phyloP scores from a whole-genome alignment of 2,888 invertebrate species.

The Syritta pipiens region DNA sequence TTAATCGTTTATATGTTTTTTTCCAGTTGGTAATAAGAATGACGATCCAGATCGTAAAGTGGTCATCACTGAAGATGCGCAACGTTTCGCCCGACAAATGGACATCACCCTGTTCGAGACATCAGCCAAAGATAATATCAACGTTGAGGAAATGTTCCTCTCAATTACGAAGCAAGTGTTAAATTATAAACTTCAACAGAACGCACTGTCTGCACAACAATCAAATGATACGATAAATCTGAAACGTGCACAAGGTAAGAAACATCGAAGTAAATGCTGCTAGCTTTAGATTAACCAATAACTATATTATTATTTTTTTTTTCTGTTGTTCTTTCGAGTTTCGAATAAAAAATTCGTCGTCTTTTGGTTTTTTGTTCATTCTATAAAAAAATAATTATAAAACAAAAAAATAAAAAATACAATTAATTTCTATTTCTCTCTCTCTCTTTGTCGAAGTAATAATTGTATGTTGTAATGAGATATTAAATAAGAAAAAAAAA shows the following conservation, averaged over 20 bases:
- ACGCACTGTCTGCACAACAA: constrained; percentile 77
- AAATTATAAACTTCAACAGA: constrained; percentile 77
- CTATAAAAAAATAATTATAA: constrained; percentile 39
- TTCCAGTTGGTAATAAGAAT: constrained; percentile 96
- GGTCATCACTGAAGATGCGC: constrained; percentile 97
- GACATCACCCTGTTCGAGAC: constrained; percentile 98
- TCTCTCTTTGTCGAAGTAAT: constrained; percentile 52
- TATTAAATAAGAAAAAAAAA: constrained; percentile 40
- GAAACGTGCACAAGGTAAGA: constrained; percentile 74
- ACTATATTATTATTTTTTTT: constrained; percentile 39
- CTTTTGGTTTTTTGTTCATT: constrained; percentile 43
- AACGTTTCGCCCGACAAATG: constrained; percentile 98
- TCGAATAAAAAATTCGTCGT: constrained; percentile 49
- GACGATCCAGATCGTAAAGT: constrained; percentile 97
- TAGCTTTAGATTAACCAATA: constrained; percentile 68
- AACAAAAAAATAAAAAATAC: constrained; percentile 6
- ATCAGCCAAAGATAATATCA: constrained; percentile 99
- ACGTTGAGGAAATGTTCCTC: constrained; percentile 97
- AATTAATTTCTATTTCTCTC: constrained; percentile 16
- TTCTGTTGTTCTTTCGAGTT: constrained; percentile 30
- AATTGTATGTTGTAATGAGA: constrained; percentile 49
- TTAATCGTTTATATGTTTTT: not conserved
- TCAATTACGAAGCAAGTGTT: constrained; percentile 82
- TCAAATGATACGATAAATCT: constrained; percentile 77
- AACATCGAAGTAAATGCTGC: constrained; percentile 78